Evolutionary conservation across 2,113 vertebrate genomes (phyloP).

Genomic region (Physeter macrocephalus): DNA sequence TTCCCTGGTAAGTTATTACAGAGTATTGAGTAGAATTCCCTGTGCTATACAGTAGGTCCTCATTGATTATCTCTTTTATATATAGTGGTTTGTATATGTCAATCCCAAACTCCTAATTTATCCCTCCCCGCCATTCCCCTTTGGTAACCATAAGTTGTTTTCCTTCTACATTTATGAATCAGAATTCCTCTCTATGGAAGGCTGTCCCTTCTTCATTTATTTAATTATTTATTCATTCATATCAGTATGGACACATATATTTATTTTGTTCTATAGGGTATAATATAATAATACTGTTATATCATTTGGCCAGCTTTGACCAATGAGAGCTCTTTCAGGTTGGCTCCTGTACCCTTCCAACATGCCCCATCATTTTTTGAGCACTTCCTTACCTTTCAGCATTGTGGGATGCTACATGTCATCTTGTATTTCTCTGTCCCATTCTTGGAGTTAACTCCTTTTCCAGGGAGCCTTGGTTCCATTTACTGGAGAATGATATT

Average conservation of each 20-base stretch:
- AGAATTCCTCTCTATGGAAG: neutral
- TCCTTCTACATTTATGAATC: neutral
- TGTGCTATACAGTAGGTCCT: neutral
- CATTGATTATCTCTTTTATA: neutral
- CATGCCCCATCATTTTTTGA: neutral
- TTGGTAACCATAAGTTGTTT: neutral
- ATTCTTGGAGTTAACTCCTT: neutral
- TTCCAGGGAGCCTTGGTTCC: neutral
- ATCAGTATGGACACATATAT: neutral
- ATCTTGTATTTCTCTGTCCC: neutral
- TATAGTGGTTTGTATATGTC: neutral
- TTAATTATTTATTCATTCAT: neutral
- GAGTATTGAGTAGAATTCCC: neutral
- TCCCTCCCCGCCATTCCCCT: neutral
- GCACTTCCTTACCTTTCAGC: neutral
- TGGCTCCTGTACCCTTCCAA: neutral
- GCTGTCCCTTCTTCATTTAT: neutral
- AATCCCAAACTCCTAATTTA: neutral
- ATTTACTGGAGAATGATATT: neutral
- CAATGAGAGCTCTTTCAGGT: neutral
- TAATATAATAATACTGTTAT: no score
- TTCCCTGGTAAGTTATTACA: neutral
- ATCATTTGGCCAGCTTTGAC: neutral
- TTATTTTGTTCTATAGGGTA: neutral
- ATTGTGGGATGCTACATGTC: neutral